These are phyloP conservation scores for Procambarus clarkii DNA, from an alignment of 1,140 invertebrate genomes.

Conservation along the genomic window DNA sequence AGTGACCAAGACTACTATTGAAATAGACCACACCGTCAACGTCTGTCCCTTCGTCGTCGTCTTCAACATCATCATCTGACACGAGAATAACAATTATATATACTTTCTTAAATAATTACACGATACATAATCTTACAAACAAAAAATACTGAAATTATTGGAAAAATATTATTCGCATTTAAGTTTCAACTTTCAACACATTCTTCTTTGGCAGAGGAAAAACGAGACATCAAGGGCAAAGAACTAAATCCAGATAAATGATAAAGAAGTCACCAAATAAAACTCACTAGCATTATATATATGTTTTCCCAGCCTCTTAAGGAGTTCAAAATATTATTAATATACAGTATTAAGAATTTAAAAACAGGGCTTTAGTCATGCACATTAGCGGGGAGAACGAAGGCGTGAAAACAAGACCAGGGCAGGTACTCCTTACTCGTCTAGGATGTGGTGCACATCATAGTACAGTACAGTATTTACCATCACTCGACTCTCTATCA, in stretches of 20 bases:
- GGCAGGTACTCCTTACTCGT: too few relatives aligned
- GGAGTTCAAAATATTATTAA: background rate
- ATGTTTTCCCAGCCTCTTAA: background rate
- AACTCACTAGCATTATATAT: background rate
- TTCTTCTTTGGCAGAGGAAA: background rate
- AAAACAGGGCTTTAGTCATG: background rate
- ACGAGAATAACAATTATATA: background rate
- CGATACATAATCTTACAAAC: background rate
- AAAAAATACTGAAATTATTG: background rate
- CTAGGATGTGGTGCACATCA: too few relatives aligned
- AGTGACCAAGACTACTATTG: conserved; percentile 10
- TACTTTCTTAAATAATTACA: background rate
- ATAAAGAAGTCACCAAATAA: background rate
- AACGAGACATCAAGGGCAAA: background rate
- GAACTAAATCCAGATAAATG: background rate
- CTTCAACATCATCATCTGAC: conserved; percentile 58
- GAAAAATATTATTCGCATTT: background rate
- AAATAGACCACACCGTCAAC: conserved; percentile 41
- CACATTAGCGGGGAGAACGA: background rate
- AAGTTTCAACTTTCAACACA: background rate
- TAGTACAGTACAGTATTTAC: too few relatives aligned
- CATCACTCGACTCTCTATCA: too few relatives aligned
- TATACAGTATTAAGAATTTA: background rate
- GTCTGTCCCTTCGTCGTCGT: conserved; percentile 51
- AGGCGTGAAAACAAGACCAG: background rate